Evolutionary conservation across 2,888 invertebrate species (phyloP), one percentile per base, ranked within the genome.

Genomic region (Mythimna impura): DNA sequence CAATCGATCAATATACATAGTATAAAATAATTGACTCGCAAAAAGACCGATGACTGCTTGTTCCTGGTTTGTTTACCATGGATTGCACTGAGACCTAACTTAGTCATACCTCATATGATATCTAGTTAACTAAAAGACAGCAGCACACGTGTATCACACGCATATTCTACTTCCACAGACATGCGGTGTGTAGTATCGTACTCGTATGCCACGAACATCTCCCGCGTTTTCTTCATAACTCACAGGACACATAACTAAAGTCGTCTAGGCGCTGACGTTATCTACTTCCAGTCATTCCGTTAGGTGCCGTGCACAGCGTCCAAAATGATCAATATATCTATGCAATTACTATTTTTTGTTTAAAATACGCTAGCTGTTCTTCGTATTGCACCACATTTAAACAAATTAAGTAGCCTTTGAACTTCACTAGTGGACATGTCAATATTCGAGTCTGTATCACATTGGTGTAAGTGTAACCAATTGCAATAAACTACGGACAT

Each of bases 401-500:
- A 30, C n/a, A 52, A n/a, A 52, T 52, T 20, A 34, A 14, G 22
- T 40, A 34, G 14, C 22, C 20, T 52, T 66, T n/a, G n/a, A 8
- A 14, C 43, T 43, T 17, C 1, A 10, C 30, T 30, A 61, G 3
- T n/a, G 8, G 30, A 22, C 30, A 22, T 7, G 34, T 22, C 34
- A 20, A 47, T 3, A 68, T 54, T 68, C 34, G 20, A 22, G 40
- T 34, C 20, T 10, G 34, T 55, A 47, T 58, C 47, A 14, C 71
- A 10, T 17, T 58, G 10, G 14, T 69, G 34, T 68, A 50, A 40
- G 20, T 36, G 62, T 43, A 63, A 34, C 40, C 20, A 43, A 60
- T 62, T 73, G 50, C 22, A 43, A 72, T 73, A 52, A 54, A 54
- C 43, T 43, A n/a, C 12, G 12, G 52, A 43, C 40, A 52, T 54